These are phyloP conservation scores for Okamejei kenojei DNA, from an alignment of 2,797 vertebrate genomes.

Conservation along the genomic window DNA sequence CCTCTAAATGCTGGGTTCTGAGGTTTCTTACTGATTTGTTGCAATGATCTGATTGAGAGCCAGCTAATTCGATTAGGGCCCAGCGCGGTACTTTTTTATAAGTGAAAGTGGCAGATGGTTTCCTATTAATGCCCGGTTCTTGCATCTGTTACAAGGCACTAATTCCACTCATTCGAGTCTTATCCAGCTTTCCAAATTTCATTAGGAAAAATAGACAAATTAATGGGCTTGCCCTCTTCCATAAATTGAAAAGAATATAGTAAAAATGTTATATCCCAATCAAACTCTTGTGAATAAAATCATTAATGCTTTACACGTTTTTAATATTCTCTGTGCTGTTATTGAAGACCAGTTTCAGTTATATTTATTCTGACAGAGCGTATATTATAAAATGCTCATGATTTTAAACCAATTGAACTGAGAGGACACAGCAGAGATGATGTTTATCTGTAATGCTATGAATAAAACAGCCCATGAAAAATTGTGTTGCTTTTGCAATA, in stretches of 20 bases:
- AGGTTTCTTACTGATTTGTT: not conserved
- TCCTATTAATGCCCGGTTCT: slow-evolving; percentile 62
- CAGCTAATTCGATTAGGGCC: slow-evolving; percentile 44
- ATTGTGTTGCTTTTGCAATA: not conserved
- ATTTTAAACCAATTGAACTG: slow-evolving; percentile 10
- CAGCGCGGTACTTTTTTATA: slow-evolving; percentile 43
- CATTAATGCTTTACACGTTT: not conserved
- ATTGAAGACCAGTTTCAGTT: slow-evolving; percentile 7
- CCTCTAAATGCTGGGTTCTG: not conserved
- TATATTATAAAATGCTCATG: slow-evolving; percentile 4
- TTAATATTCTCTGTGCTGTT: not conserved
- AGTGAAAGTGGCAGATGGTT: slow-evolving; percentile 66
- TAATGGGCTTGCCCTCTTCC: slow-evolving; percentile 40
- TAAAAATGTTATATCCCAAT: slow-evolving; percentile 20
- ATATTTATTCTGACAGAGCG: not conserved
- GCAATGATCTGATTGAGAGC: slow-evolving; percentile 38
- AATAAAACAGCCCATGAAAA: not conserved
- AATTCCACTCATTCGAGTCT: slow-evolving; percentile 68
- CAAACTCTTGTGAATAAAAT: not conserved
- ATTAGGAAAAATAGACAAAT: slow-evolving; percentile 52
- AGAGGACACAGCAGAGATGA: not conserved
- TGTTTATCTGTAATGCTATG: slow-evolving; percentile 1
- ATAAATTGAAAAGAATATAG: slow-evolving; percentile 36
- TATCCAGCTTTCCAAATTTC: slow-evolving; percentile 48
- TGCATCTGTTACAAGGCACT: slow-evolving; percentile 66